phyloP scores from a whole-genome alignment of 2,797 vertebrate genomes.

The Apogon hyalosoma region DNA sequence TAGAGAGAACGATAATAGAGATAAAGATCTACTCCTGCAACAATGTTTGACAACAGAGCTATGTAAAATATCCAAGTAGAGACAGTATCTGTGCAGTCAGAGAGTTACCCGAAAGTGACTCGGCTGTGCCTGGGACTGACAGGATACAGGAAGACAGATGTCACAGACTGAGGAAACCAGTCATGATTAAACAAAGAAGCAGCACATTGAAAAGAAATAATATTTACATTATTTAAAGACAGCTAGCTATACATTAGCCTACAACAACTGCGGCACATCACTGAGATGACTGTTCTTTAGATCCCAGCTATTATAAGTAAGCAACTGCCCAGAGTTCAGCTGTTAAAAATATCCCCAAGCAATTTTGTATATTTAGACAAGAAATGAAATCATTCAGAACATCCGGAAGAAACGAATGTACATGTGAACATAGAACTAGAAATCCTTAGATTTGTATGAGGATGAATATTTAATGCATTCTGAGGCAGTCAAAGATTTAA shows the following conservation, averaged over 20 bases:
- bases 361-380: too few species aligned
- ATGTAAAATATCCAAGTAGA: conserved; percentile 21
- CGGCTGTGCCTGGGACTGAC: conserved; percentile 54
- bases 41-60: conserved; percentile 36
- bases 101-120: conserved; percentile 47
- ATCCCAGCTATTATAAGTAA: too few species aligned
- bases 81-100: conserved; percentile 34
- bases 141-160: conserved; percentile 77
- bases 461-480: too few species aligned
- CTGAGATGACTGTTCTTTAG: neutral
- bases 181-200: conserved; percentile 63
- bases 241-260: neutral
- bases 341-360: too few species aligned
- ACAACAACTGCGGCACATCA: neutral
- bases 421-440: too few species aligned
- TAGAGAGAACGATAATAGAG: neutral
- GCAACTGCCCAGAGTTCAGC: too few species aligned
- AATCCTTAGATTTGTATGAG: too few species aligned
- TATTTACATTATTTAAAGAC: conserved; percentile 13
- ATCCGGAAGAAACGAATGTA: too few species aligned
- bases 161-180: conserved; percentile 68
- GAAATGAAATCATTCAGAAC: too few species aligned
- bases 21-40: conserved; percentile 13
- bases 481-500: too few species aligned
- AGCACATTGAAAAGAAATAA: conserved; percentile 31